These are phyloP conservation scores for Scaptomyza tumidula DNA, from an alignment of 2,888 invertebrate species.

Conservation along the genomic window DNA sequence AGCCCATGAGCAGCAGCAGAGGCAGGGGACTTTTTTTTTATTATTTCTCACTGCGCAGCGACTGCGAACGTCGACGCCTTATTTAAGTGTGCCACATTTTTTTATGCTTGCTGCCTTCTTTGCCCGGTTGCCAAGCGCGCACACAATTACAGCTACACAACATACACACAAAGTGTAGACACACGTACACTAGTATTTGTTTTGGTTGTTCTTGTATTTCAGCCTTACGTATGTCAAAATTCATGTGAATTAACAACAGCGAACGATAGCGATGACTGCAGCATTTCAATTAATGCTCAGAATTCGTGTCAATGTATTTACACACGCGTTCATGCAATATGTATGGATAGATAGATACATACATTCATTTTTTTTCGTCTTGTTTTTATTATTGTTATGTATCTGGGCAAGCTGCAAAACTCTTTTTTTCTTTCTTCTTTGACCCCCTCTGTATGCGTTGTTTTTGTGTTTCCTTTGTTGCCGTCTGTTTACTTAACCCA, in stretches of 20 bases:
- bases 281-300: slow-evolving; percentile 72
- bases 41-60: slow-evolving; percentile 43
- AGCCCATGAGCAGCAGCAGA: slow-evolving; percentile 12
- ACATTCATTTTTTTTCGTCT: slow-evolving; percentile 11
- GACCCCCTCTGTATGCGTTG: slow-evolving; percentile 1
- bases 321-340: slow-evolving; percentile 17
- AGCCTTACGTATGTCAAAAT: slow-evolving; percentile 73
- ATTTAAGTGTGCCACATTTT: slow-evolving; percentile 76
- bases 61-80: slow-evolving; percentile 59
- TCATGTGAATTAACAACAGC: slow-evolving; percentile 71
- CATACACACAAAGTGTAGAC: slow-evolving; percentile 14
- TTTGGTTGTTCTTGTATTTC: slow-evolving; percentile 33
- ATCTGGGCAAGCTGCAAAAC: slow-evolving; percentile 21
- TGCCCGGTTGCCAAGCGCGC: slow-evolving; percentile 70
- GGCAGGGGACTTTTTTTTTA: slow-evolving; percentile 63
- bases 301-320: slow-evolving; percentile 67
- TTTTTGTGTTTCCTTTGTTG: slow-evolving; percentile 65
- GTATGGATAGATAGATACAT: slow-evolving; percentile 4
- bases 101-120: slow-evolving; percentile 42
- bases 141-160: slow-evolving; percentile 36
- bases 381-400: slow-evolving; percentile 19
- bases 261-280: slow-evolving; percentile 69
- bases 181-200: slow-evolving; percentile 41
- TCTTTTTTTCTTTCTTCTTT: slow-evolving; percentile 21
- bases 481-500: slow-evolving; percentile 72